Conservation (phyloP, 2,113 vertebrate genomes). For the Percina caprodes region DNA sequence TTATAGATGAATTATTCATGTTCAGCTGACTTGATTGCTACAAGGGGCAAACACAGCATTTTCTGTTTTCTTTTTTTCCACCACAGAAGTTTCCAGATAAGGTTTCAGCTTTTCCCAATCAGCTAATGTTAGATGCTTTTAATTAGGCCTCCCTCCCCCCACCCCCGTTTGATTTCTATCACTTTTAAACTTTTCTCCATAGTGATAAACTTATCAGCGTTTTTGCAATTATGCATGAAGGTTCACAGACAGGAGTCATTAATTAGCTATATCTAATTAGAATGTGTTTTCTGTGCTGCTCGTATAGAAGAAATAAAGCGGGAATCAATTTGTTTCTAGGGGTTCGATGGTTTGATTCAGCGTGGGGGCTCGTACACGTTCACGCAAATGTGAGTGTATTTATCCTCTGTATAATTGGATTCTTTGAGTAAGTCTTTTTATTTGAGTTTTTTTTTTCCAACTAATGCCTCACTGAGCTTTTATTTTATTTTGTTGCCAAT, state of each 20-base stretch:
- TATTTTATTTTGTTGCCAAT: constrained; percentile 22
- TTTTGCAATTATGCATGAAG: constrained; percentile 59
- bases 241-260: constrained; percentile 56
- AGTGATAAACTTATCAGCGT: constrained; percentile 68
- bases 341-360: constrained; percentile 4
- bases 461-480: constrained; percentile 17
- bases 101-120: constrained; percentile 59
- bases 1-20: constrained; percentile 73
- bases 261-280: constrained; percentile 67
- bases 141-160: constrained; percentile 54
- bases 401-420: constrained; percentile 16
- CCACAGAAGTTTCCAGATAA: constrained; percentile 54
- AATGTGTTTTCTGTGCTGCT: constrained; percentile 37
- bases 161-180: constrained; percentile 68
- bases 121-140: constrained; percentile 70
- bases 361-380: background rate
- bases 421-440: background rate
- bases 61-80: constrained; percentile 11
- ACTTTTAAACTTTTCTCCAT: constrained; percentile 56
- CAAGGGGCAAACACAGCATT: constrained; percentile 36
- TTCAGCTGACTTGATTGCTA: constrained; percentile 56
- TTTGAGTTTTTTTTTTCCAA: background rate
- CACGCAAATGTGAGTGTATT: background rate
- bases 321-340: constrained; percentile 4
- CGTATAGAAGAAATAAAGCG: constrained; percentile 12